A percentile compares a stretch with the other conserved stretches of the same genome.
Conservation (phyloP, 2,113 vertebrate genomes). For the Ploceus nigricollis region DNA sequence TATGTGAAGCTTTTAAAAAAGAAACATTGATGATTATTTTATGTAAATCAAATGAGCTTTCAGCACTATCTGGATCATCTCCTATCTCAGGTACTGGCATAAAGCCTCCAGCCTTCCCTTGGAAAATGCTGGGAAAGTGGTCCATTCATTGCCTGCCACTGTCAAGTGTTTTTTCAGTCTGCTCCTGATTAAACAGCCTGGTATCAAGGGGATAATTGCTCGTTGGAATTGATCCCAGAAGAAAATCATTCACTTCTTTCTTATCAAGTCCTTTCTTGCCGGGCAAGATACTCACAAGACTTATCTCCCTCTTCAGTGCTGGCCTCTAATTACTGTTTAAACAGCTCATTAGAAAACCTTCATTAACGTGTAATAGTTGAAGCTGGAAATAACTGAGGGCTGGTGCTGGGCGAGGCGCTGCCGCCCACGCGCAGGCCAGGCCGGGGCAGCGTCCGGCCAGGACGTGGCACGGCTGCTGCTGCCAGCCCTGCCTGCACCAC, state of each 20-base stretch:
- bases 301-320: constrained; percentile 38
- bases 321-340: constrained; percentile 55
- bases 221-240: constrained; percentile 56
- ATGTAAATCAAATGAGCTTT: background rate
- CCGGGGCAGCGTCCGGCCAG: fast-evolving
- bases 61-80: background rate
- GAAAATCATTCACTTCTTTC: constrained; percentile 56
- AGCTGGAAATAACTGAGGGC: background rate
- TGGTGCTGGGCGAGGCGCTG: background rate
- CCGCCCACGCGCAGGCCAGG: background rate
- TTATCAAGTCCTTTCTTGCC: constrained; percentile 52
- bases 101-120: background rate
- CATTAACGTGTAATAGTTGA: background rate
- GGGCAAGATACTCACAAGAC: background rate
- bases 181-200: constrained; percentile 5
- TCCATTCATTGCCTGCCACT: constrained; percentile 19
- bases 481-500: background rate
- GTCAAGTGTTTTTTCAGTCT: constrained; percentile 28
- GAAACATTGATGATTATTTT: background rate
- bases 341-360: constrained; percentile 55
- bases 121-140: constrained; percentile 4
- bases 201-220: constrained; percentile 60
- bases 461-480: background rate
- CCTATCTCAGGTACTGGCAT: constrained; percentile 15
- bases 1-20: background rate